Conservation (phyloP, 92 coral and sea anemone species). For the Siderastrea radians region DNA sequence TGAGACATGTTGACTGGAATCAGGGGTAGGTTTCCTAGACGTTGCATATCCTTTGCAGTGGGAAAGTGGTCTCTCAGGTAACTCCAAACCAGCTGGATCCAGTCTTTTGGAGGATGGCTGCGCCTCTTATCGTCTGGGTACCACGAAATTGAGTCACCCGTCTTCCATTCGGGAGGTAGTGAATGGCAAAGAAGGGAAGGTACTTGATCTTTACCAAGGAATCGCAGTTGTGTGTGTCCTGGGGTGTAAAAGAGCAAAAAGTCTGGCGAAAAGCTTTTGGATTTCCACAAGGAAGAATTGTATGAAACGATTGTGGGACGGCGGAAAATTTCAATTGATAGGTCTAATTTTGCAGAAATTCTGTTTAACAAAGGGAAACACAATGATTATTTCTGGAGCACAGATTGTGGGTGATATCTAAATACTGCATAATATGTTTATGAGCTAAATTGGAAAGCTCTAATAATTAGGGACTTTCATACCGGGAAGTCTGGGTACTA, state of each 20-base stretch:
- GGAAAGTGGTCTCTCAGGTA: slow-evolving; percentile 72
- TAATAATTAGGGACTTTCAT: no score
- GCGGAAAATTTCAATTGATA: no score
- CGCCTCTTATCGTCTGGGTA: slow-evolving; percentile 34
- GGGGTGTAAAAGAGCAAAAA: neutral
- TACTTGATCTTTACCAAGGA: slow-evolving; percentile 50
- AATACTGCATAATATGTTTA: no score
- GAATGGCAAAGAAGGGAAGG: slow-evolving; percentile 52
- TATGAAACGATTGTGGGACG: no score
- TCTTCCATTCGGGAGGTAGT: slow-evolving; percentile 63
- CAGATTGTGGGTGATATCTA: no score
- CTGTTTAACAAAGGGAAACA: no score
- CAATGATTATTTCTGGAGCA: no score
- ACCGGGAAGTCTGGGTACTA: no score
- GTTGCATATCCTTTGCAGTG: slow-evolving; percentile 2
- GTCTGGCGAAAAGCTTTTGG: no score
- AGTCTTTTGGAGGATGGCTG: slow-evolving; percentile 79
- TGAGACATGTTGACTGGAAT: slow-evolving; percentile 55
- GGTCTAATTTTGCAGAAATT: no score
- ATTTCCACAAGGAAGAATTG: no score
- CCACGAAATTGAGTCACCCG: slow-evolving; percentile 64
- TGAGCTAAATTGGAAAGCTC: no score
- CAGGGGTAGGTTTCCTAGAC: slow-evolving; percentile 71
- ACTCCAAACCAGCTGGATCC: slow-evolving; percentile 83
- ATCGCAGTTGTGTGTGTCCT: slow-evolving; percentile 72